A percentile compares a stretch with the other conserved stretches of the same genome.
These are phyloP conservation scores for Pyrochroa serraticornis DNA, from an alignment of 2,888 invertebrate species.

Conservation along the genomic window DNA sequence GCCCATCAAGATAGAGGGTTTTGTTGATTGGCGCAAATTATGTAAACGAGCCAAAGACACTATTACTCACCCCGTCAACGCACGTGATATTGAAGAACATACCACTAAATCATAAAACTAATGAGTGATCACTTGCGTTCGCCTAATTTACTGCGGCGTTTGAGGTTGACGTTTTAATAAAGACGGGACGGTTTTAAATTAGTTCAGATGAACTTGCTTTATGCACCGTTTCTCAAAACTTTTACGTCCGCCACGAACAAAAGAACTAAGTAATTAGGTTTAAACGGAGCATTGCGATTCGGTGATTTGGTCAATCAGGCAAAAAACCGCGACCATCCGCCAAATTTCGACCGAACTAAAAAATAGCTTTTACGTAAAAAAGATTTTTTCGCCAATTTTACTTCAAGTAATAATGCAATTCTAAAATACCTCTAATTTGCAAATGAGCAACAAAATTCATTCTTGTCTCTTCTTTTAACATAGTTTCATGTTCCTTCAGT, in stretches of 20 bases:
- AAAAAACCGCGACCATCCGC: not conserved
- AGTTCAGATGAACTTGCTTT: constrained; percentile 33
- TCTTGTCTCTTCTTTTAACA: too few relatives aligned
- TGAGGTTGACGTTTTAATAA: constrained; percentile 50
- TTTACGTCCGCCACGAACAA: not conserved
- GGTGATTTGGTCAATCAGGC: not conserved
- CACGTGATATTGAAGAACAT: constrained; percentile 23
- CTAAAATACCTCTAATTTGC: too few relatives aligned
- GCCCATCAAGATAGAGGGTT: constrained; percentile 52
- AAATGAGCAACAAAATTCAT: too few relatives aligned
- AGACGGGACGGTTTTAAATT: constrained; percentile 39
- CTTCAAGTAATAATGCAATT: too few relatives aligned
- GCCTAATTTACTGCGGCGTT: constrained; percentile 50
- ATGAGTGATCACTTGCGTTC: constrained; percentile 46
- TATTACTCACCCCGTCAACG: constrained; percentile 46
- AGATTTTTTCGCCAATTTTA: too few relatives aligned
- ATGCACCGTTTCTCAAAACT: not conserved
- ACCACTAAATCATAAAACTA: constrained; percentile 50
- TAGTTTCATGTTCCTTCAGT: too few relatives aligned
- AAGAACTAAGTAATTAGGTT: not conserved
- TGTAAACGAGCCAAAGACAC: constrained; percentile 48
- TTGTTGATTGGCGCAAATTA: constrained; percentile 57
- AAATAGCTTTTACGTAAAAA: too few relatives aligned
- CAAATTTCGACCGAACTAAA: too few relatives aligned
- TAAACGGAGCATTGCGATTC: not conserved